Conservation (phyloP, 2,888 invertebrate genomes). For the Mythimna pallens region DNA sequence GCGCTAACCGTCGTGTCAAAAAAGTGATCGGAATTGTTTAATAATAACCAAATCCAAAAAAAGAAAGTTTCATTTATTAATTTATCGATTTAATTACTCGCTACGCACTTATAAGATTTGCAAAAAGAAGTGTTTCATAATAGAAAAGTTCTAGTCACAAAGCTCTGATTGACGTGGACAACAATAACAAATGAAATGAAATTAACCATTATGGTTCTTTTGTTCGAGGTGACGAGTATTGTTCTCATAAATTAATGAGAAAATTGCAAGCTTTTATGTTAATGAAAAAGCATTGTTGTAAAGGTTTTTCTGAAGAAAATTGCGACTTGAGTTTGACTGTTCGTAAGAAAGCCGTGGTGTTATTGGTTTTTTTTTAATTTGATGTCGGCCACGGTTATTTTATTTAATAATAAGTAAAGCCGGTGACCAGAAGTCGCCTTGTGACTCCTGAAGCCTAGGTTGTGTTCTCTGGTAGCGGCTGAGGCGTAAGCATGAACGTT, state of each 20-base stretch:
- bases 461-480: no score
- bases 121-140: constrained; percentile 66
- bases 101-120: constrained; percentile 35
- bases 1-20: no score
- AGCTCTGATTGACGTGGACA: constrained; percentile 59
- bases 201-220: constrained; percentile 51
- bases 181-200: constrained; percentile 60
- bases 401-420: no score
- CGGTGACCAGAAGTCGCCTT: no score
- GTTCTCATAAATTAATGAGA: constrained; percentile 43
- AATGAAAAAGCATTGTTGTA: constrained; percentile 33
- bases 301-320: constrained; percentile 12
- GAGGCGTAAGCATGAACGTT: no score
- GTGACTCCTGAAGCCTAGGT: no score
- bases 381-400: neutral
- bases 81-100: constrained; percentile 37
- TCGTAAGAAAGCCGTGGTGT: neutral
- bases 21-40: no score
- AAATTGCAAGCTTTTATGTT: constrained; percentile 39
- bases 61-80: constrained; percentile 27
- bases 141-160: constrained; percentile 68
- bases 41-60: neutral
- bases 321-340: neutral
- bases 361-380: constrained; percentile 8
- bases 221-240: constrained; percentile 38